Base-by-base conservation (phyloP, 2,113 vertebrate genomes). In the Ptilonorhynchus violaceus region DNA sequence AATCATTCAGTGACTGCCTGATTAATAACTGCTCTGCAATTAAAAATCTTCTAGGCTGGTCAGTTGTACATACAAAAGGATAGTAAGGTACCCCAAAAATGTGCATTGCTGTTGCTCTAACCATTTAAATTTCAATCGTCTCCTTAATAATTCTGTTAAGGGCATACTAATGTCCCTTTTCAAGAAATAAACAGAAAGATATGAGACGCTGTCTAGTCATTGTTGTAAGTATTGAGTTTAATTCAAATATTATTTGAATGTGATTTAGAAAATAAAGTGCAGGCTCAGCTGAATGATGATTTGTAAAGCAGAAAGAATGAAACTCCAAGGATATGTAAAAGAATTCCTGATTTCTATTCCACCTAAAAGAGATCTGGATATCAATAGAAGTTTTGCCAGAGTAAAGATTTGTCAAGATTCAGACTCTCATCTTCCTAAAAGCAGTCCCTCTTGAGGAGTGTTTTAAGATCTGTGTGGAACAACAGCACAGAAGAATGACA, bases 381-480 rank as follows among this genome's bases (percentile, higher is more conserved):
- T 78, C 83, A 78, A 13, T 39, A 52, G n/a, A 59, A 92, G n/a
- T 91, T 88, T 89, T 85, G 25, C 49, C 73, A 53, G 79, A 75
- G 79, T 77, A 93, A 96, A 86, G 72, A 67, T 92, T 81, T 96
- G 52, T 86, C 72, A 84, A 58, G 56, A 81, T 84, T 92, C 6
- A 4, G 35, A 53, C 41, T 92, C 75, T 91, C 11, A 5, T 92
- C 63, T 90, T 93, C 88, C 79, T 90, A 44, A 95, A 86, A 92
- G 30, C 50, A 78, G 17, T 77, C 50, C 78, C 64, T 89, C 73
- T 46, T 75, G 56, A 77, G 73, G 64, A n/a, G 24, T 55, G 33
- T 88, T 92, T 78, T 81, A 64, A 92, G 72, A 89, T 93, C 79
- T 75, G 10, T 86, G 73, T 58, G 53, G 77, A 94, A 56, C 84